Evolutionary conservation across 2,888 invertebrate genomes (phyloP).

Genomic region (Apomyelois bistriatella): DNA sequence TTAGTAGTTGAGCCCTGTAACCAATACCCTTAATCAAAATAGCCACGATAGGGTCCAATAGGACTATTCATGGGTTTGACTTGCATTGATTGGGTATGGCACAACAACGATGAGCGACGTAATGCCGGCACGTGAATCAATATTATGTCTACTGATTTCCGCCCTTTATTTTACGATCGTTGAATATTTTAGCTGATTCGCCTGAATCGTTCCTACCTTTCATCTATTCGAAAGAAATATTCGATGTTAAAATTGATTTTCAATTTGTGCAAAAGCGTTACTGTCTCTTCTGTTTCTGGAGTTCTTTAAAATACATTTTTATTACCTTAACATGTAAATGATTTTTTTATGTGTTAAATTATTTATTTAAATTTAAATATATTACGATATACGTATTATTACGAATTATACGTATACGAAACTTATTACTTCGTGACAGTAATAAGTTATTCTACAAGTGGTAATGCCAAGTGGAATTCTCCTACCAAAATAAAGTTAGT

Average conservation of each 20-base stretch:
- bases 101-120: not conserved
- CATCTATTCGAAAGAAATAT: not conserved
- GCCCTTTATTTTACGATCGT: not conserved
- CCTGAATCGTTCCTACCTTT: not conserved
- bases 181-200: not conserved
- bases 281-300: not conserved
- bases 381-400: no score
- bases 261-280: not conserved
- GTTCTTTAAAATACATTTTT: no score
- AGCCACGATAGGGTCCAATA: slow-evolving; percentile 39
- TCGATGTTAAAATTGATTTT: not conserved
- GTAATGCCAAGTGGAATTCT: no score
- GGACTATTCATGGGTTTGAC: slow-evolving; percentile 32
- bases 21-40: slow-evolving; percentile 74
- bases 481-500: no score
- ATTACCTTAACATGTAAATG: no score
- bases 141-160: not conserved
- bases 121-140: not conserved
- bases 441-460: no score
- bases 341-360: no score
- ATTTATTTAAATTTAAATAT: no score
- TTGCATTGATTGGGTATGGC: slow-evolving; percentile 24
- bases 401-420: no score
- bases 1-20: slow-evolving; percentile 23
- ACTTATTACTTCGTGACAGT: no score